Evolutionary conservation across 1,140 invertebrate species (phyloP), one percentile per base, ranked within the genome.

Genomic region (Cyrtorhinus lividipennis): DNA sequence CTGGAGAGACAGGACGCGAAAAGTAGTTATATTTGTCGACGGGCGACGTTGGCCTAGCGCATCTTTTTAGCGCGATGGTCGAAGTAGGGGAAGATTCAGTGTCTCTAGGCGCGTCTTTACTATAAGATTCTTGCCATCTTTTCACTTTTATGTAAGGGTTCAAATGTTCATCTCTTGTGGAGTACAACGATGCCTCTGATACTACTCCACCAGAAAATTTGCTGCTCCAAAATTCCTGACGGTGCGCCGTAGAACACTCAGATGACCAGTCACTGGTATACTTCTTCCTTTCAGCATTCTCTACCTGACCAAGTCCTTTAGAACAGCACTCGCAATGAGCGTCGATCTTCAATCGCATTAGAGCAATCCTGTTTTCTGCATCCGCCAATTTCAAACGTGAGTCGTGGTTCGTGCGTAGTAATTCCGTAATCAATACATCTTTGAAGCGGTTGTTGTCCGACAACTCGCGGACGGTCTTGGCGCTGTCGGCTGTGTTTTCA

Each of bases 291-390:
- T 53, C 48, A 53, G 20, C 20, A 53, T 53, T 5, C 8, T 22
- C 20, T 5, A 10, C 48, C 10, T 5, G 10, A 13, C 48, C 48
- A 10, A 53, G 20, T 53, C 48, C 20, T 53, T 20, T 53, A 10
- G 48, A 53, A n/a, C 58, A 59, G 58, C 58, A 59, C 2, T 30
- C 58, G 25, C 58, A 59, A 23, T 59, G 58, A 2, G 58, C 3
- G n/a, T 59, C 25, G 38, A 26, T 27, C 38, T 26, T 26, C 24
- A 59, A 24, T 22, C 26, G 2, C 26, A 59, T 15, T n/a, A 30
- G n/a, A 1, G 26, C n/a, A 1, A 59, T 59, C 24, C 38, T 59
- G 27, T 59, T 59, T 59, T 59, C 58, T 2, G 58, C 58, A 30
- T 3, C 26, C 8, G 58, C 58, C 8, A 59, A 30, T 30, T 59